A percentile compares a stretch with the other conserved stretches of the same genome.
Evolutionary conservation across 2,113 vertebrate genomes (phyloP).

Genomic region (Microcebus griseorufus): DNA sequence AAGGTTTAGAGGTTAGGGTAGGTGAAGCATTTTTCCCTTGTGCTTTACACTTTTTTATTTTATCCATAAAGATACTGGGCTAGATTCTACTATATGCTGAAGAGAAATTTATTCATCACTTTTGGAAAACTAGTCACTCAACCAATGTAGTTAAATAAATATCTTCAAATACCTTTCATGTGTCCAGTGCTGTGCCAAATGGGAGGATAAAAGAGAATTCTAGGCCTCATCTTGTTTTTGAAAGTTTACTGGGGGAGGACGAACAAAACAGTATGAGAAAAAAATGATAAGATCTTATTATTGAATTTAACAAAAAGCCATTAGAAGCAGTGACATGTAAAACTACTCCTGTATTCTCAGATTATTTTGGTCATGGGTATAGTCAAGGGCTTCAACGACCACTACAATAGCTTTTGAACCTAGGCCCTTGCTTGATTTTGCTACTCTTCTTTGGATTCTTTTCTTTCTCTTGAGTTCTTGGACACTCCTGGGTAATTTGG

Average conservation of each 20-base stretch:
- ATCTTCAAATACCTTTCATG: slow-evolving; percentile 40
- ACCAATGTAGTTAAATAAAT: slow-evolving; percentile 17
- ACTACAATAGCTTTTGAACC: neutral
- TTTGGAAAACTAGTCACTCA: slow-evolving; percentile 33
- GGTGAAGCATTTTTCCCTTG: slow-evolving; percentile 35
- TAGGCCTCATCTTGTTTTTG: slow-evolving; percentile 39
- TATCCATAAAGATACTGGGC: neutral
- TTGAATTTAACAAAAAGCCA: neutral
- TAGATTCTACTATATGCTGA: slow-evolving; percentile 36
- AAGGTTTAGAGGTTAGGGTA: slow-evolving; percentile 10
- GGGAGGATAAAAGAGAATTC: slow-evolving; percentile 43
- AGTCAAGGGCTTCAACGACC: neutral
- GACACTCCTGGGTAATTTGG: neutral
- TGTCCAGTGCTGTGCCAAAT: neutral
- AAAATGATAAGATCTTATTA: slow-evolving; percentile 20
- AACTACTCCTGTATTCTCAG: neutral
- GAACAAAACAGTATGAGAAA: slow-evolving; percentile 35
- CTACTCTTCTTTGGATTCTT: neutral
- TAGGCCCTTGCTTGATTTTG: neutral
- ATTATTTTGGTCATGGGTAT: neutral
- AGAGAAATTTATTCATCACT: slow-evolving; percentile 18
- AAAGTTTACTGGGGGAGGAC: slow-evolving; percentile 30
- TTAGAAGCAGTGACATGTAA: neutral
- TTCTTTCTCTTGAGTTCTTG: neutral
- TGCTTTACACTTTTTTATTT: neutral